Evolutionary conservation across 23 tunicate genomes (phyloP), one percentile per base, ranked within the genome.

Genomic region (Clavelina lepadiformis): DNA sequence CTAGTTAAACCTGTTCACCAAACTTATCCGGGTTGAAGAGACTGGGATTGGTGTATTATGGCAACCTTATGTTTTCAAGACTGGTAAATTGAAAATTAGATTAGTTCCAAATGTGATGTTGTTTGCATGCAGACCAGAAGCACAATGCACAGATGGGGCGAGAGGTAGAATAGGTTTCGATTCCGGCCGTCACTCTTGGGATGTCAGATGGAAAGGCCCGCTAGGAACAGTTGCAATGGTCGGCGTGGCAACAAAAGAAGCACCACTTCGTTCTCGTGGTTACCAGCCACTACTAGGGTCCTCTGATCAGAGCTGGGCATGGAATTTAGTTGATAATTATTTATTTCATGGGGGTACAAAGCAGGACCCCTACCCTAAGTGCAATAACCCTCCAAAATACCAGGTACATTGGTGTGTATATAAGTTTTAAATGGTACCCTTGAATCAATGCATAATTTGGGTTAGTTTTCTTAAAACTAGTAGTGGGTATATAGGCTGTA

Each of bases 211-310:
- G 92, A 51, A 58, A 18, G 92, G 92, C 23, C 82, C 92, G 13
- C 44, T 83, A 20, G 92, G 92, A 3, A 83, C 92, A 37, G 92
- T 83, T 0, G 92, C 92, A 8, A 83, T 83, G 92, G 82, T 83
- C 1, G 92, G 92, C 22, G 72, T 83, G 1, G 92, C 92, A 5
- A 83, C 92, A 13, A 75, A 83, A 59, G 67, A 83, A 52, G 92
- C 78, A 26, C 82, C 82, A 6, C 38, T 75, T 13, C 44, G 92
- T 24, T 38, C 69, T 45, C 45, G 78, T 8, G 92, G 92, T 2
- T 83, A 83, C 46, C 68, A 75, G 61, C 83, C 92, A 0, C 47
- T 83, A 25, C 58, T 83, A 28, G 92, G 92, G 2, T 60, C 82
- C 1, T 66, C 82, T 1, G 82, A 75, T n/a, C 76, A 83, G 44